Conservation (phyloP, 2,113 vertebrate species). For the Scartelaos histophorus region DNA sequence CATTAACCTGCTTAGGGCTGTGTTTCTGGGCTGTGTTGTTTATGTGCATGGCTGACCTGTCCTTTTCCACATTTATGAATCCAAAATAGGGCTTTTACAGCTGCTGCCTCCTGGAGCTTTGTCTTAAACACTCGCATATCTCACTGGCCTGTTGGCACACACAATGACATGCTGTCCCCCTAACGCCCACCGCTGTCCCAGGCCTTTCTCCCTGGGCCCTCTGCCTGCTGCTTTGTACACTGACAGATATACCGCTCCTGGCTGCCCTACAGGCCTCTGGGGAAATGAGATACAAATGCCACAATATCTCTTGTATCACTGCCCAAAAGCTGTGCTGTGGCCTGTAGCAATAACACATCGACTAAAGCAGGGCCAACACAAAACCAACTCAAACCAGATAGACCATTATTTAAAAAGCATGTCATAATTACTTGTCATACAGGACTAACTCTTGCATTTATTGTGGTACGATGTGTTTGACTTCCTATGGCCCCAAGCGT, state of each 20-base stretch:
- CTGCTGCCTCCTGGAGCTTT: conserved; percentile 39
- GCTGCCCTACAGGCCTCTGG: conserved; percentile 54
- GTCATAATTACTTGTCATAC: conserved; percentile 5
- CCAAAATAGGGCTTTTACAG: conserved; percentile 46
- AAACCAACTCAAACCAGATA: conserved; percentile 34
- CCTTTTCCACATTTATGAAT: conserved; percentile 26
- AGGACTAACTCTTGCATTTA: conserved; percentile 20
- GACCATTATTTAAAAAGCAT: conserved; percentile 3
- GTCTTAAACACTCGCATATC: conserved; percentile 47
- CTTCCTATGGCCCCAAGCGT: conserved; percentile 29
- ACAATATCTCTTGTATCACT: conserved; percentile 55
- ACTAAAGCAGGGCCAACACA: conserved; percentile 21
- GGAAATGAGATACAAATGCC: conserved; percentile 72
- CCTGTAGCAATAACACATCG: conserved; percentile 56
- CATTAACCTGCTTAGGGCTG: neutral
- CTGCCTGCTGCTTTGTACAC: conserved; percentile 64
- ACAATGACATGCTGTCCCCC: conserved; percentile 62
- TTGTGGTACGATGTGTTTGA: conserved; percentile 24
- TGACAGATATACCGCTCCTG: conserved; percentile 72
- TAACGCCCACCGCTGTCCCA: conserved; percentile 56
- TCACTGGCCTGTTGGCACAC: conserved; percentile 48
- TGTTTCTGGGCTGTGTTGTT: neutral
- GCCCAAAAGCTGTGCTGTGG: conserved; percentile 55
- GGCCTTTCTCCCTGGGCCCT: conserved; percentile 47
- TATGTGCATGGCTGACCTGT: conserved; percentile 12